These are phyloP conservation scores for Menidia menidia DNA, from an alignment of 2,797 vertebrate species.

Conservation along the genomic window DNA sequence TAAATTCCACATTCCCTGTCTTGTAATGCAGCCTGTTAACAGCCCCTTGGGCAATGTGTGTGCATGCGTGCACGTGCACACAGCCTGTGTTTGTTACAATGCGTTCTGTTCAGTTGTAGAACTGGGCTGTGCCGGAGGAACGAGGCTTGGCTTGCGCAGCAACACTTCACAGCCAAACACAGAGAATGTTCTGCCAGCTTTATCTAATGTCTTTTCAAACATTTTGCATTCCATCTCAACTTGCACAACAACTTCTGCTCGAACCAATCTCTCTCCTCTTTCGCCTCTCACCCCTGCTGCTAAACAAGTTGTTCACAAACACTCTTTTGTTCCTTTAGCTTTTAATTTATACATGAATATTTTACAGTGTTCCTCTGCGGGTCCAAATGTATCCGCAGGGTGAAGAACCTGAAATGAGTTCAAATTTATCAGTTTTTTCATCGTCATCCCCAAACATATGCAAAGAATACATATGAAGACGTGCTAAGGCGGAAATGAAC, in stretches of 20 bases:
- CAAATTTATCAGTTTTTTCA: slow-evolving; percentile 17
- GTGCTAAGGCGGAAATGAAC: not conserved
- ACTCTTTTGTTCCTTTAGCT: slow-evolving; percentile 62
- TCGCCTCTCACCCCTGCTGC: slow-evolving; percentile 45
- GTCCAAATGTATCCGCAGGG: slow-evolving; percentile 46
- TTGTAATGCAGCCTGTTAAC: slow-evolving; percentile 62
- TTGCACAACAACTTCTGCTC: slow-evolving; percentile 75
- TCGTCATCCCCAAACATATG: not conserved
- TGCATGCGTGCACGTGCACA: slow-evolving; percentile 8
- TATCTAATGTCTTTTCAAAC: slow-evolving; percentile 74
- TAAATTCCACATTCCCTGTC: slow-evolving; percentile 52
- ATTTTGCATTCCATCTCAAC: slow-evolving; percentile 72
- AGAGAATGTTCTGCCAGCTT: slow-evolving; percentile 77
- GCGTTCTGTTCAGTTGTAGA: slow-evolving; percentile 64
- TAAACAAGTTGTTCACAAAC: slow-evolving; percentile 54
- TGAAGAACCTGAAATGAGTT: slow-evolving; percentile 15
- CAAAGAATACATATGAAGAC: not conserved
- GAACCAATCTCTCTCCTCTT: slow-evolving; percentile 24
- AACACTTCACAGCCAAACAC: slow-evolving; percentile 71
- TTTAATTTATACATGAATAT: slow-evolving; percentile 36
- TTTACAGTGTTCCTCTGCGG: slow-evolving; percentile 50
- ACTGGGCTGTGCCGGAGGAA: slow-evolving; percentile 58
- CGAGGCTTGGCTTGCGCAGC: slow-evolving; percentile 65
- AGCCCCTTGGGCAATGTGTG: slow-evolving; percentile 59
- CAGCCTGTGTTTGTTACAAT: slow-evolving; percentile 35